Evolutionary conservation across 2,113 vertebrate genomes (phyloP).

Genomic region (Strigops habroptila): DNA sequence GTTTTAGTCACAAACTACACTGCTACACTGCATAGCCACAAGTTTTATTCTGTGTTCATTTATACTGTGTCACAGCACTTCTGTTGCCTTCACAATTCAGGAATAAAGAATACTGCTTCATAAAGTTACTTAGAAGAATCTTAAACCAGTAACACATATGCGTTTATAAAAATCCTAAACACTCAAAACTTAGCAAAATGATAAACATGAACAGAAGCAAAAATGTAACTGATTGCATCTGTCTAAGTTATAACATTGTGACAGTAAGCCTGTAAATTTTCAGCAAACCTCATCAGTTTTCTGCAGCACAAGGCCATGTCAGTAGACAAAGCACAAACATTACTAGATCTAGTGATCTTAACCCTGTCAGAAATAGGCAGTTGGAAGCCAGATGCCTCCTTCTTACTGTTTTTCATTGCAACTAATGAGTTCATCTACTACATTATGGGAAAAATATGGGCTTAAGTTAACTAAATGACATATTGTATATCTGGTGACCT

Average conservation of each 20-base stretch:
- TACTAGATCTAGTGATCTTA: conserved; percentile 41
- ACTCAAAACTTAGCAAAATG: neutral
- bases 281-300: conserved; percentile 47
- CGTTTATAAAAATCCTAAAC: neutral
- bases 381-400: conserved; percentile 71
- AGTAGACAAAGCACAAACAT: conserved; percentile 38
- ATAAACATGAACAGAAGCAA: neutral
- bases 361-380: conserved; percentile 40
- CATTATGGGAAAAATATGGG: conserved; percentile 70
- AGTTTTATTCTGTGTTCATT: neutral
- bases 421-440: conserved; percentile 74
- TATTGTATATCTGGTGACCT: conserved; percentile 57
- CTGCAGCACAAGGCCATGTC: conserved; percentile 27
- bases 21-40: neutral
- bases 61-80: neutral
- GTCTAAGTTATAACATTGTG: neutral
- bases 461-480: conserved; percentile 73
- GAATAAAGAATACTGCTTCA: neutral
- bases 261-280: conserved; percentile 40
- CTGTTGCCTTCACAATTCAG: neutral
- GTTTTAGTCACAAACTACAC: neutral
- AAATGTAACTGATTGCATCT: conserved; percentile 3
- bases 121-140: neutral
- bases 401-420: conserved; percentile 71
- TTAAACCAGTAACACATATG: neutral